Base-by-base conservation (phyloP, 2,797 vertebrate genomes). In the Podarcis siculus region DNA sequence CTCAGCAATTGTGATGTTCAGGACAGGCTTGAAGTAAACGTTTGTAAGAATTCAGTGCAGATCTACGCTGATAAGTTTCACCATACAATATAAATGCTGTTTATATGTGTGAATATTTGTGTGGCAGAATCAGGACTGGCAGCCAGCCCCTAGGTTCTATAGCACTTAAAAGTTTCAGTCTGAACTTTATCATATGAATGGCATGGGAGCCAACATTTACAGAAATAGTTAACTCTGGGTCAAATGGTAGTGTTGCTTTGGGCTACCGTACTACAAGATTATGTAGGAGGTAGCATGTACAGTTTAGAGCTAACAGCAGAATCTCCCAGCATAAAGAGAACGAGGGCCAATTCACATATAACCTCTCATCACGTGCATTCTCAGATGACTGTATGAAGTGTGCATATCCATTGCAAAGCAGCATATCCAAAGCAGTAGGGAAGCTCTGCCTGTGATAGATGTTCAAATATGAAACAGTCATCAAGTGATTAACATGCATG, bases 241-340 rank as follows among this genome's bases (percentile, higher is more conserved):
- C 64, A 71, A 30, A 72, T 25, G 27, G 37, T 23, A 45, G 32
- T 58, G 5, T 21, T 72, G 17, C 45, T 71, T 55, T 7, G 12
- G 13, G 23, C 27, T 66, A 3, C n/a, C 3, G 12, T 64, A 82
- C 30, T 30, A 27, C 8, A 82, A 79, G 49, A 49, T 17, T 58
- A 61, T 2, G 9, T 12, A 23, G 21, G 32, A 35, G 32, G 32
- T 32, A 37, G 71, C 6, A 27, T 86, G 0, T 0, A 15, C 8
- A 32, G 19, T 90, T 83, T 77, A 85, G 67, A 30, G 6, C 4
- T 87, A 32, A n/a, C 15, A 82, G 75, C 80, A 87, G 80, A 58
- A 75, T 87, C 32, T 85, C 21, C 72, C 61, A 73, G 79, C 75
- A 25, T 79, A 86, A 89, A 2, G 4, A 72, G 78, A 86, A 91